Percentiles rank a stretch among this genome's conserved stretches.
Evolutionary conservation across 2,888 invertebrate genomes (phyloP).

Genomic region (Apamea epomidion): DNA sequence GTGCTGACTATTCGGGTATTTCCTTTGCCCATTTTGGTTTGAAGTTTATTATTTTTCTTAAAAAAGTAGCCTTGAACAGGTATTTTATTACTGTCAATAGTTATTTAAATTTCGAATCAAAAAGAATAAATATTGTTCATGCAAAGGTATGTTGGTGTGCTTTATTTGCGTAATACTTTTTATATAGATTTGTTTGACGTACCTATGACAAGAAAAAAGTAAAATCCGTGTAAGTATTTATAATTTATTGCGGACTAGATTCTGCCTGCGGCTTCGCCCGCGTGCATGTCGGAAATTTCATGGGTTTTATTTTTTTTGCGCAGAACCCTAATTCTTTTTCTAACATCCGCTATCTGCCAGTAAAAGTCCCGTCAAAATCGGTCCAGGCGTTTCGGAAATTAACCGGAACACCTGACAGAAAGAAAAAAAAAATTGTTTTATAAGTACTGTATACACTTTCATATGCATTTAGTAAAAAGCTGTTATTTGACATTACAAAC

Average conservation of each 20-base stretch:
- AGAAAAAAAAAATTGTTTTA: no score
- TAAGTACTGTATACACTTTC: no score
- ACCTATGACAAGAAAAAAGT: constrained; percentile 41
- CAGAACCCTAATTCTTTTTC: no score
- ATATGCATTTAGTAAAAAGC: no score
- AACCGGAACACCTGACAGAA: background rate
- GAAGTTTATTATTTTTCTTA: constrained; percentile 33
- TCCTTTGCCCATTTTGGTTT: constrained; percentile 54
- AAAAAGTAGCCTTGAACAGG: constrained; percentile 60
- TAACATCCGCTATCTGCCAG: background rate
- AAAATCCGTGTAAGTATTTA: constrained; percentile 48
- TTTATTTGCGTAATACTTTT: constrained; percentile 43
- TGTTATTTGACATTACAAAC: no score
- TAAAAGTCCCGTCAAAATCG: background rate
- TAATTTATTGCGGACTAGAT: constrained; percentile 9
- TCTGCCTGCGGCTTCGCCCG: background rate
- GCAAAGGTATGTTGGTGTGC: constrained; percentile 5
- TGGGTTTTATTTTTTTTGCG: background rate
- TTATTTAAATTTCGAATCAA: constrained; percentile 56
- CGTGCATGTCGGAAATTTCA: background rate
- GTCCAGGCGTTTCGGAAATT: background rate
- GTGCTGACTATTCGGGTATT: constrained; percentile 54
- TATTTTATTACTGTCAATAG: constrained; percentile 47
- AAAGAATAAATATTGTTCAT: constrained; percentile 45
- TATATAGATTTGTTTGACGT: constrained; percentile 42